Percentiles rank a stretch among this genome's conserved stretches.
Evolutionary conservation across 2,888 invertebrate species (phyloP).

Genomic region (Microplitis manilae): DNA sequence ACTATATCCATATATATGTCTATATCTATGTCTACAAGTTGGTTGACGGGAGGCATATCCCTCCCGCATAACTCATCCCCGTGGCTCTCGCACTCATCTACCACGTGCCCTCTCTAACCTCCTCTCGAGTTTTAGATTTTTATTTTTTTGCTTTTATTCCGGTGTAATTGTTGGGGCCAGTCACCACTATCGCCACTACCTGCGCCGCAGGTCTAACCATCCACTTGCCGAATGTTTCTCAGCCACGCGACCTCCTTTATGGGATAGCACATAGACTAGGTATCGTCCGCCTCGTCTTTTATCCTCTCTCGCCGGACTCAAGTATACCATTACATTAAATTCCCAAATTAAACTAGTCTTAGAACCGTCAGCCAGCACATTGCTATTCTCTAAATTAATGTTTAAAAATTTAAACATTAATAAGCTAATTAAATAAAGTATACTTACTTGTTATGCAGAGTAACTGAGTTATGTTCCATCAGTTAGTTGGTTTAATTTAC

Average conservation of each 20-base stretch:
- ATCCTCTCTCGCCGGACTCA: constrained; percentile 3
- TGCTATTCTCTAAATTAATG: neutral
- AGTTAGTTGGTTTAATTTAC: constrained; percentile 1
- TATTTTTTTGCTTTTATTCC: constrained; percentile 66
- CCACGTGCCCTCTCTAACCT: constrained; percentile 28
- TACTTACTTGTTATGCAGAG: neutral
- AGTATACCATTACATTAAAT: neutral
- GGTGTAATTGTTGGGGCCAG: constrained; percentile 70
- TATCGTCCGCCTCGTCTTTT: neutral
- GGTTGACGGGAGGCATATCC: neutral
- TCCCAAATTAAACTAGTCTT: too few relatives aligned
- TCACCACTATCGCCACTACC: constrained; percentile 70
- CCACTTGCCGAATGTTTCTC: constrained; percentile 68
- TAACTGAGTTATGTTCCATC: neutral
- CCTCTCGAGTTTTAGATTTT: constrained; percentile 53
- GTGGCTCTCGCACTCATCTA: constrained; percentile 27
- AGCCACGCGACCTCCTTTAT: constrained; percentile 67
- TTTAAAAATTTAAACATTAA: neutral
- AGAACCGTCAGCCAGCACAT: too few relatives aligned
- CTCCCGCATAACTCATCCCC: constrained; percentile 4
- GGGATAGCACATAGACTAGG: constrained; percentile 48
- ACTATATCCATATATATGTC: constrained; percentile 28
- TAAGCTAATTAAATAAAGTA: neutral
- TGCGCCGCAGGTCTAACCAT: constrained; percentile 60
- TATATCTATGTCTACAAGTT: neutral